Evolutionary conservation across 2,113 vertebrate genomes (phyloP).

Genomic region (Rousettus leschenaultii): DNA sequence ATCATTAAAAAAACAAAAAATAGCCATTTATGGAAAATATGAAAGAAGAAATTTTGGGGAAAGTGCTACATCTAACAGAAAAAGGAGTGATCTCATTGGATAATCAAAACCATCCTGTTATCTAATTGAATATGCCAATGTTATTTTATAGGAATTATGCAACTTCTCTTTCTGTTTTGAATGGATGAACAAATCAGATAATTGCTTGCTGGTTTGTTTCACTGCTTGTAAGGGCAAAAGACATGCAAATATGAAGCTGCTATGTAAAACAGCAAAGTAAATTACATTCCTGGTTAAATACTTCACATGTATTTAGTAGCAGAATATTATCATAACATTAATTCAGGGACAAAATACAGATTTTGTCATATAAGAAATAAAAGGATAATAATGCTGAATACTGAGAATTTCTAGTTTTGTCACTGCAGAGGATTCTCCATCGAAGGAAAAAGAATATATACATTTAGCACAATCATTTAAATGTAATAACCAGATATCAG

Average conservation of each 20-base stretch:
- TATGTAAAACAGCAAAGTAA: not conserved
- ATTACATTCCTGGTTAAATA: not conserved
- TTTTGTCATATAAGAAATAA: not conserved
- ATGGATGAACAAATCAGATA: not conserved
- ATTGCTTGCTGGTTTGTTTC: not conserved
- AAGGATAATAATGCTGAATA: not conserved
- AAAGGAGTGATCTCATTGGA: not conserved
- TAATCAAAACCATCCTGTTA: slow-evolving; percentile 1
- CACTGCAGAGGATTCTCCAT: not conserved
- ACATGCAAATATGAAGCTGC: not conserved
- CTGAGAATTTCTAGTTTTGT: not conserved
- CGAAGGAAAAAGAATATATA: fast-evolving
- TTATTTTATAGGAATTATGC: not conserved
- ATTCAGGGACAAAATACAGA: not conserved
- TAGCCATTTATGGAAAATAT: not conserved
- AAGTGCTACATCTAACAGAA: not conserved
- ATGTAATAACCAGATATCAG: not conserved
- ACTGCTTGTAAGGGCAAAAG: not conserved
- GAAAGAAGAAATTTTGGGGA: not conserved
- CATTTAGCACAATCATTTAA: not conserved
- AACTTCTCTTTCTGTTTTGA: not conserved
- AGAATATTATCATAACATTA: slow-evolving; percentile 30
- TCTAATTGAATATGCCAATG: not conserved
- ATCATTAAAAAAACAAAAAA: not conserved
- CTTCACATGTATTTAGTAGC: not conserved